Conservation (phyloP, 2,113 vertebrate genomes). For the Ailuropoda melanoleuca region DNA sequence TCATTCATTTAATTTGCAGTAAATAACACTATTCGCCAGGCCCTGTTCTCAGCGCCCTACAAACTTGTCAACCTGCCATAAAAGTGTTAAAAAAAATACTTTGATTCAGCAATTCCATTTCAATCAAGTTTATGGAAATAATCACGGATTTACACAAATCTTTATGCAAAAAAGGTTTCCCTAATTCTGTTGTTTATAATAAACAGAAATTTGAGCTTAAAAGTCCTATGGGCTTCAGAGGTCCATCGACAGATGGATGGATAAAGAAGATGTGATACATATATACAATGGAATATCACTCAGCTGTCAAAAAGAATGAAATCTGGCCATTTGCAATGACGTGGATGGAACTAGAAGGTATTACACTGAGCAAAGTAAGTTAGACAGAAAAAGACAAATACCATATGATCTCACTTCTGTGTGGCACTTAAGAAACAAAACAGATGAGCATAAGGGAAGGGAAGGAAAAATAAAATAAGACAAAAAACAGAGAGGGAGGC, state of each 20-base stretch:
- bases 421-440: background rate
- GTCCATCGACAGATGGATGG: background rate
- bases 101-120: background rate
- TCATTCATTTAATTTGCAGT: background rate
- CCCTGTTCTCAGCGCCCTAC: background rate
- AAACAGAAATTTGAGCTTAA: background rate
- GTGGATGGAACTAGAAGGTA: background rate
- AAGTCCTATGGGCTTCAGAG: background rate
- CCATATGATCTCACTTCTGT: background rate
- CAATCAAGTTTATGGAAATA: background rate
- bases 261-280: background rate
- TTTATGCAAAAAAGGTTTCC: accelerated
- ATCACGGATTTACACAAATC: background rate
- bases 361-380: background rate
- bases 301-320: background rate
- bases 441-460: background rate
- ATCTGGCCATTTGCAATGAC: background rate
- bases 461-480: background rate
- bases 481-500: background rate
- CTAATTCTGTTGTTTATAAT: background rate
- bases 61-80: background rate
- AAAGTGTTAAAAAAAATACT: background rate
- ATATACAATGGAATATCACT: background rate
- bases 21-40: background rate
- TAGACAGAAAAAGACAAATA: background rate